Evolutionary conservation across 2,888 invertebrate genomes (phyloP).

Genomic region (Sinodicranocentrus sp.): DNA sequence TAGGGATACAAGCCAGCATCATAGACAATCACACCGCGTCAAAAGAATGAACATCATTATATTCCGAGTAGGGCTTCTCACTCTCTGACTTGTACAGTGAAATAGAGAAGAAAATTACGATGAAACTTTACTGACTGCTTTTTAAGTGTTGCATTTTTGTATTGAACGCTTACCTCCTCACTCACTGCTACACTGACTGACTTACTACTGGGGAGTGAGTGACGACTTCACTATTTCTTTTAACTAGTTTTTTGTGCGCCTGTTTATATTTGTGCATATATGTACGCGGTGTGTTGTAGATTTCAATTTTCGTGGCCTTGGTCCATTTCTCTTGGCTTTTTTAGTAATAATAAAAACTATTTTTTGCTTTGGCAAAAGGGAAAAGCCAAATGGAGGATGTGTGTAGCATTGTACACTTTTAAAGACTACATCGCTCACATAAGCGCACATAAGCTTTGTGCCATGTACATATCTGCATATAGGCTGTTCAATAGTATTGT

Average conservation of each 20-base stretch:
- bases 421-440: not conserved
- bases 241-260: constrained; percentile 15
- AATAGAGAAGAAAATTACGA: constrained; percentile 29
- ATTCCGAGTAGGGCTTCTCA: constrained; percentile 42
- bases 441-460: not conserved
- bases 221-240: constrained; percentile 28
- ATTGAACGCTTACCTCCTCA: not conserved
- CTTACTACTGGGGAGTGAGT: constrained; percentile 15
- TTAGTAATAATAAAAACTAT: constrained; percentile 44
- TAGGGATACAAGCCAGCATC: constrained; percentile 17
- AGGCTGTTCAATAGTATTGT: constrained; percentile 31
- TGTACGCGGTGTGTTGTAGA: constrained; percentile 30
- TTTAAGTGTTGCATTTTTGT: not conserved
- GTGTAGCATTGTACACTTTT: not conserved
- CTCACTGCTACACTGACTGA: constrained; percentile 1
- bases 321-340: constrained; percentile 70
- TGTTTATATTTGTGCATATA: not conserved
- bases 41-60: constrained; percentile 63
- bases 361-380: constrained; percentile 43
- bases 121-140: constrained; percentile 23
- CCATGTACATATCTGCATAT: not conserved
- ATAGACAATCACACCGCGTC: not conserved
- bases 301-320: constrained; percentile 70
- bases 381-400: constrained; percentile 38
- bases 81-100: constrained; percentile 24